Evolutionary conservation across 53 echinoderm and acorn worm species (phyloP).

Genomic region (Hippasteria phrygiana): DNA sequence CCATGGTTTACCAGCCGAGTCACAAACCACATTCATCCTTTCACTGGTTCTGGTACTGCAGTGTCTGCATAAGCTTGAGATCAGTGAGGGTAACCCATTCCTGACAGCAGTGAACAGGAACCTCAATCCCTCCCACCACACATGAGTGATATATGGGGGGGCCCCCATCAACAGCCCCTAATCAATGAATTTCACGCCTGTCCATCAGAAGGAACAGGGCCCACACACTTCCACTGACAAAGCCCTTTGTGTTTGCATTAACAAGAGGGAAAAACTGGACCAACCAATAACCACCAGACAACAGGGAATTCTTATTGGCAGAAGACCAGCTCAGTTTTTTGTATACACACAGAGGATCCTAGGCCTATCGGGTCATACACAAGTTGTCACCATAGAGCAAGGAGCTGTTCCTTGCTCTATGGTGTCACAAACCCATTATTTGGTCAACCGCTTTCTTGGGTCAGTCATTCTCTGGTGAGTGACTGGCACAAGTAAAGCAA

Average conservation of each 20-base stretch:
- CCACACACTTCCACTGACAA: conserved; percentile 62
- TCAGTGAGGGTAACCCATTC: neutral
- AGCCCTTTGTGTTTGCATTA: conserved; percentile 45
- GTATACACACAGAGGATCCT: conserved; percentile 14
- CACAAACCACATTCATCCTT: neutral
- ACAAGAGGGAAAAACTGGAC: conserved; percentile 47
- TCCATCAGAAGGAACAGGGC: conserved; percentile 34
- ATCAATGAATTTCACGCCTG: conserved; percentile 65
- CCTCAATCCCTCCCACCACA: neutral
- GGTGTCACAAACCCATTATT: conserved; percentile 49
- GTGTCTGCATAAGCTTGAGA: too few relatives aligned
- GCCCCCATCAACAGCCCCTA: conserved; percentile 23
- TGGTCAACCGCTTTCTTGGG: conserved; percentile 29
- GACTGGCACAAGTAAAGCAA: conserved; percentile 9
- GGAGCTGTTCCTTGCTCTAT: conserved; percentile 19
- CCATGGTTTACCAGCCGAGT: neutral
- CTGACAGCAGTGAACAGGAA: neutral
- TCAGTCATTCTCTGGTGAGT: neutral
- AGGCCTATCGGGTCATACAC: too few relatives aligned
- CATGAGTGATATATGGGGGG: conserved; percentile 29
- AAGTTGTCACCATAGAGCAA: too few relatives aligned
- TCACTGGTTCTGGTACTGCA: neutral
- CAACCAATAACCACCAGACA: conserved; percentile 45
- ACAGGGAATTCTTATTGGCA: conserved; percentile 35
- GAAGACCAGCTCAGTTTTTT: neutral